Percentiles rank a stretch among this genome's conserved stretches.
phyloP scores from a whole-genome alignment of 2,113 vertebrate species.

The Phylloscopus trochilus region DNA sequence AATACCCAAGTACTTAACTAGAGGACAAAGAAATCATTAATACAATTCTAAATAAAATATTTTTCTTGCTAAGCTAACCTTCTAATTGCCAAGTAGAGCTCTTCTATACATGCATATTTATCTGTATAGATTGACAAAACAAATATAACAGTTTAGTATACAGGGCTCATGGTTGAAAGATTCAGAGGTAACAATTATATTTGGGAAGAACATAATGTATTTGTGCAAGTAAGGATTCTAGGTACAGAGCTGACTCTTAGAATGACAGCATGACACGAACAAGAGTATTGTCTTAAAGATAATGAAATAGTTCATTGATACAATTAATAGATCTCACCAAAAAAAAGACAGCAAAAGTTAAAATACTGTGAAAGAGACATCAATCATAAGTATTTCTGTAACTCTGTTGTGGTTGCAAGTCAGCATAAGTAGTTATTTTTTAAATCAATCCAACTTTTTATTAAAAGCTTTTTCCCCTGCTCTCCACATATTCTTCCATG shows the following conservation, averaged over 20 bases:
- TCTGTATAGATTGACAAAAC: background rate
- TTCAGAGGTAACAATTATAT: background rate
- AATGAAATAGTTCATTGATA: background rate
- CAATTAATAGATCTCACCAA: background rate
- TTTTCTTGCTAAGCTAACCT: background rate
- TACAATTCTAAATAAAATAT: background rate
- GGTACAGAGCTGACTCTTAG: background rate
- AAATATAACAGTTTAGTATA: background rate
- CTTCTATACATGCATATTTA: background rate
- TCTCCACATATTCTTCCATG: background rate
- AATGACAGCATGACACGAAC: background rate
- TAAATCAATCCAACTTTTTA: background rate
- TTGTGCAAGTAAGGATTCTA: background rate
- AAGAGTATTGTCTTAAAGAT: background rate
- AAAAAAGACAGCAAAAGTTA: background rate
- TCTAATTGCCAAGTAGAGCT: background rate
- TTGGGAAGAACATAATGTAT: background rate
- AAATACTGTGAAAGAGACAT: background rate
- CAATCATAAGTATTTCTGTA: background rate
- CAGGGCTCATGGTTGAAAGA: background rate
- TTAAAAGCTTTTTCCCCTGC: background rate
- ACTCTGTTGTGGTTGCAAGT: background rate
- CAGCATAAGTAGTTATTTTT: background rate
- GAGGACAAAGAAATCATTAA: background rate
- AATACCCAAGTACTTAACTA: background rate